Percentiles rank a stretch among this genome's conserved stretches.
Evolutionary conservation across 2,888 invertebrate genomes (phyloP).

Genomic region (Ochlodes sylvanus): DNA sequence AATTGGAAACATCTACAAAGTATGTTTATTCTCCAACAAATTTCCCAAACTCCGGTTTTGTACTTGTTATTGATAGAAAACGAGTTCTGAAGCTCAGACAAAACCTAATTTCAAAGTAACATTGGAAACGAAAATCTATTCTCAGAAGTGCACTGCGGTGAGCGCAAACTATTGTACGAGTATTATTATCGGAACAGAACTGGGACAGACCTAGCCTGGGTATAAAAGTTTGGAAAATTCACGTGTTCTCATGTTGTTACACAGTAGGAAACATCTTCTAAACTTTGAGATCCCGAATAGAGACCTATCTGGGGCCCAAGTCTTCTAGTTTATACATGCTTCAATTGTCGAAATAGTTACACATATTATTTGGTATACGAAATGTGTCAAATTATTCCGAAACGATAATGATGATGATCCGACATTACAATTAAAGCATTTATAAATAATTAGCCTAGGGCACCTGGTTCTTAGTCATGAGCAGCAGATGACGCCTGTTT

Average conservation of each 20-base stretch:
- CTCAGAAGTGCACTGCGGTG: conserved; percentile 24
- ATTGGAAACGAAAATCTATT: conserved; percentile 29
- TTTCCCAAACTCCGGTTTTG: background rate
- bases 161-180: conserved; percentile 22
- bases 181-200: conserved; percentile 19
- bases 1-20: background rate
- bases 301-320: too few relatives aligned
- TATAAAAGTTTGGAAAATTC: background rate
- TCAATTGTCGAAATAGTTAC: too few relatives aligned
- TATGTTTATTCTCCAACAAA: conserved; percentile 4
- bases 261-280: background rate
- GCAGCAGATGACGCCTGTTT: too few relatives aligned
- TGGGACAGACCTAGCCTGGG: background rate
- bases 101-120: conserved; percentile 26
- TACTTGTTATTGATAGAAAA: conserved; percentile 16
- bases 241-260: conserved; percentile 4
- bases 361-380: too few relatives aligned
- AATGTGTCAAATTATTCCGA: too few relatives aligned
- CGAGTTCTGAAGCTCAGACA: conserved; percentile 7
- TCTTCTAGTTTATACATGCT: too few relatives aligned
- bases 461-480: too few relatives aligned
- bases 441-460: too few relatives aligned
- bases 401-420: too few relatives aligned
- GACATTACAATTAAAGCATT: too few relatives aligned
- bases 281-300: background rate